Evolutionary conservation across 1,140 invertebrate species (phyloP), one percentile per base, ranked within the genome.

Genomic region (Solen grandis): DNA sequence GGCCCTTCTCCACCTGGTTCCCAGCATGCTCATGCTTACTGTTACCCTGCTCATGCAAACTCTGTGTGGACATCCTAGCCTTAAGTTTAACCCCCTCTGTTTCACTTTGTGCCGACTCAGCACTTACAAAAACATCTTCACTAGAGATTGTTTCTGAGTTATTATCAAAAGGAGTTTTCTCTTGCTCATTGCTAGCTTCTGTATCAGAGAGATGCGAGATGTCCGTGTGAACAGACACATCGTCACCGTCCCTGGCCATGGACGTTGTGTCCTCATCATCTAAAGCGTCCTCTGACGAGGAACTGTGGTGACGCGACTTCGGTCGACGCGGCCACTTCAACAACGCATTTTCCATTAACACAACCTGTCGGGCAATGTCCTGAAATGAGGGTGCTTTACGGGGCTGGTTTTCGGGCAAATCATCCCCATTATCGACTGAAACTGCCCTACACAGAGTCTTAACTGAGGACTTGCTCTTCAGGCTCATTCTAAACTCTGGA

Each of bases 401-500:
- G 13, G 27, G 25, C 76, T 27, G 55, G 27, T 36, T 41, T 33
- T 69, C 65, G 31, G 62, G 50, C 16, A 19, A 25, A 16, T 36
- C 72, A 57, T 4, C 50, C 16, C 4, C 16, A 16, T 8, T 22
- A 16, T n/a, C 33, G 31, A 57, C 46, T 16, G 46, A 22, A 25
- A 14, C 65, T 70, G 16, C 46, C 31, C 52, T 66, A 25, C 59
- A 70, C 38, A 38, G 66, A 54, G 27, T 63, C 50, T 27, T n/a
- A n/a, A n/a, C n/a, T n/a, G n/a, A n/a, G n/a, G 22, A 16, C 60
- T 73, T 84, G 29, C 33, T 54, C 38, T 70, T 87, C 25, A 91
- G 86, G 60, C 86, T 89, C 55, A 52, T 72, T 57, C 87, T 87
- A 74, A 91, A 90, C 46, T 89, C 87, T n/a, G 89, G 86, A n/a